These are phyloP conservation scores for Periplaneta americana DNA, from an alignment of 1,140 invertebrate genomes.

Conservation along the genomic window DNA sequence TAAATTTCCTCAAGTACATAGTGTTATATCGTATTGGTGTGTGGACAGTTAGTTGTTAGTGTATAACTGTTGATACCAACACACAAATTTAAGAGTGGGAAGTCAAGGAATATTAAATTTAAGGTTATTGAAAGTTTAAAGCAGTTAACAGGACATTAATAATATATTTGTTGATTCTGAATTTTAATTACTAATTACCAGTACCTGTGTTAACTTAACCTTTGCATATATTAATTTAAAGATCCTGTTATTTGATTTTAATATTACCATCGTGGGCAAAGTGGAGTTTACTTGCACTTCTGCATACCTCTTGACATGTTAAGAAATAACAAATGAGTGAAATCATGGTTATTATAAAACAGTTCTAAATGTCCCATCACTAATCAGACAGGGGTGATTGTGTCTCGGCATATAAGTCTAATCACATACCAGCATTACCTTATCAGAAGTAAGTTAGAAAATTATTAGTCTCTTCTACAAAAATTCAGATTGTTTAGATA, in stretches of 20 bases:
- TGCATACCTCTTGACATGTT: background rate
- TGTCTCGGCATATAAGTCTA: background rate
- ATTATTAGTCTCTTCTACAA: background rate
- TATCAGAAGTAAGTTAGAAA: background rate
- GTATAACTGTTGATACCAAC: no score
- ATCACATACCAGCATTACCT: background rate
- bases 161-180: background rate
- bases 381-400: background rate
- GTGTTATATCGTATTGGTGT: no score
- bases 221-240: background rate
- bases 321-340: background rate
- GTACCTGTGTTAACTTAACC: background rate
- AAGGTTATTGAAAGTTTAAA: background rate
- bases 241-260: background rate
- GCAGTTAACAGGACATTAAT: background rate
- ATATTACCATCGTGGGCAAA: background rate
- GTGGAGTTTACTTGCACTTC: background rate
- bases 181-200: background rate
- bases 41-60: no score
- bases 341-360: background rate
- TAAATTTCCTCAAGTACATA: no score
- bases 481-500: background rate
- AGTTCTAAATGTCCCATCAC: background rate
- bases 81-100: background rate
- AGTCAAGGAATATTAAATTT: background rate